Evolutionary conservation across 1,140 invertebrate species (phyloP).

Genomic region (Nasonia giraulti): DNA sequence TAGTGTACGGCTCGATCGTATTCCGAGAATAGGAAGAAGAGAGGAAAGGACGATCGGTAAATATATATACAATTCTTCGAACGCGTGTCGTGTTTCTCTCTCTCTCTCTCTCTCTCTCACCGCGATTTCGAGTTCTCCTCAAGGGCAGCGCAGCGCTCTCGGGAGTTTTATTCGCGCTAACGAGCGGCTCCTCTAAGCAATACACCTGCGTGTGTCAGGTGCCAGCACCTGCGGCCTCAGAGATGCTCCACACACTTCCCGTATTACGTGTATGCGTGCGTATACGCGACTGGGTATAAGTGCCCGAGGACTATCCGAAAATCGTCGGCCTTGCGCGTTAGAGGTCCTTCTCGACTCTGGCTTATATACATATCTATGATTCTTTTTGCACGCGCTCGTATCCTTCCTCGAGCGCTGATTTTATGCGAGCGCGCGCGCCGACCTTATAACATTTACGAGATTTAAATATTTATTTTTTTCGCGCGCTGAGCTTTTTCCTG

Average conservation of each 20-base stretch:
- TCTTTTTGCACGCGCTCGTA: background rate
- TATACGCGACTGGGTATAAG: too few relatives aligned
- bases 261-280: background rate
- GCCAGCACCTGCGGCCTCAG: slow-evolving; percentile 43
- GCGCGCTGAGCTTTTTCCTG: background rate
- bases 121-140: background rate
- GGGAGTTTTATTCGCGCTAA: slow-evolving; percentile 34
- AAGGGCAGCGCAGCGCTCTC: slow-evolving; percentile 25
- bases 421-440: slow-evolving; percentile 14
- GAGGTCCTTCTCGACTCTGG: background rate
- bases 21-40: slow-evolving; percentile 27
- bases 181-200: background rate
- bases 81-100: background rate
- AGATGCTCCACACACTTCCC: background rate
- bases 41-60: background rate
- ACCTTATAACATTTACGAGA: slow-evolving; percentile 50
- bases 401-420: slow-evolving; percentile 15
- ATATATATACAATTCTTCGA: background rate
- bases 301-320: background rate
- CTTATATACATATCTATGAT: background rate
- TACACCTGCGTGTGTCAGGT: slow-evolving; percentile 42
- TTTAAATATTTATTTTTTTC: slow-evolving; percentile 42
- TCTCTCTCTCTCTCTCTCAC: background rate
- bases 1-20: background rate
- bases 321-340: background rate